These are phyloP conservation scores for Lochmaea capreae DNA, from an alignment of 2,888 invertebrate species.

Conservation along the genomic window DNA sequence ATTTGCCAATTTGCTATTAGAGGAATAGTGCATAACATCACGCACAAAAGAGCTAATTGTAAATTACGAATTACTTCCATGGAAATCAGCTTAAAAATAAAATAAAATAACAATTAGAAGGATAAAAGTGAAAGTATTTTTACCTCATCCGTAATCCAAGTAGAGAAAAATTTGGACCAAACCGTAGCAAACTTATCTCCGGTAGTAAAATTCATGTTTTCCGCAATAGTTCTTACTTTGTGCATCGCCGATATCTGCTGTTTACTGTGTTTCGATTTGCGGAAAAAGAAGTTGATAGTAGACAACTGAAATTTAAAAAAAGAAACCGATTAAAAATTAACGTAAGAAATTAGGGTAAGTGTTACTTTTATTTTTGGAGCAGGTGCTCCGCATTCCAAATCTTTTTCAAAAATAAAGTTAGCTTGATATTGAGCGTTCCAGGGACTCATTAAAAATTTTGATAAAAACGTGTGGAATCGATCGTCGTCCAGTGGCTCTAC, in stretches of 20 bases:
- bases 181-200: conserved; percentile 74
- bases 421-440: conserved; percentile 76
- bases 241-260: conserved; percentile 83
- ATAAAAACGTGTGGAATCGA: conserved; percentile 73
- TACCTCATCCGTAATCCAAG: conserved; percentile 84
- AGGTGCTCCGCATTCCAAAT: conserved; percentile 73
- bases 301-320: conserved; percentile 65
- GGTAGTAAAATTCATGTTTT: conserved; percentile 70
- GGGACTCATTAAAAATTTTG: conserved; percentile 78
- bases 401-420: conserved; percentile 74
- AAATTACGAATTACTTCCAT: conserved; percentile 82
- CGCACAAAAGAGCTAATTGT: conserved; percentile 79
- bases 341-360: not conserved
- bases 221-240: conserved; percentile 69
- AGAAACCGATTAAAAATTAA: conserved; percentile 1
- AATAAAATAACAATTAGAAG: not conserved
- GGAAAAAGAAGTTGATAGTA: conserved; percentile 74
- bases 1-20: conserved; percentile 82
- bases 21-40: conserved; percentile 81
- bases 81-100: conserved; percentile 71
- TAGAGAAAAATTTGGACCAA: conserved; percentile 79
- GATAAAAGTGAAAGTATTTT: not conserved
- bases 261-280: conserved; percentile 71
- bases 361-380: conserved; percentile 70
- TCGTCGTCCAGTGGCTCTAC: conserved; percentile 65